phyloP scores from a whole-genome alignment of 2,113 vertebrate species.

The Plecotus auritus region DNA sequence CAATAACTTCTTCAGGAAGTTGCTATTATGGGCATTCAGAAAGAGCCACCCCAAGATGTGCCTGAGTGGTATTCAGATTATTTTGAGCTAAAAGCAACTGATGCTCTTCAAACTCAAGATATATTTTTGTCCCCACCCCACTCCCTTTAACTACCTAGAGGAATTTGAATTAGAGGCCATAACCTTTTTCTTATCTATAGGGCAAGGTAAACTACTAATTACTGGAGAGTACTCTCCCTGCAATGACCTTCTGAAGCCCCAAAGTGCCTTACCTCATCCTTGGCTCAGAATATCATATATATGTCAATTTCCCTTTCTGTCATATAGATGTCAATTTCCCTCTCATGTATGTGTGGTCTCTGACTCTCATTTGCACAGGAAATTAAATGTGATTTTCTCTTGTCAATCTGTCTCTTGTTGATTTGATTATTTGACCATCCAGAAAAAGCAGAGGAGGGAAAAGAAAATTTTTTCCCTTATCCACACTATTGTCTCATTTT shows the following conservation, averaged over 20 bases:
- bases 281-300: background rate
- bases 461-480: background rate
- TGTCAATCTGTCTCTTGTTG: background rate
- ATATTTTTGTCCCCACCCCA: background rate
- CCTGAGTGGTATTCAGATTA: background rate
- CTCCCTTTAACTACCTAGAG: background rate
- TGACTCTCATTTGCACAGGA: background rate
- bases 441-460: background rate
- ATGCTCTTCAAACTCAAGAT: background rate
- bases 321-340: no score
- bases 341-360: background rate
- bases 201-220: background rate
- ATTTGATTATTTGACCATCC: background rate
- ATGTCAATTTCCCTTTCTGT: background rate
- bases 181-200: background rate
- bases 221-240: background rate
- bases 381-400: background rate
- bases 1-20: background rate
- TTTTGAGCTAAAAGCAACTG: background rate
- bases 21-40: background rate
- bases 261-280: background rate
- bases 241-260: background rate
- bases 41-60: background rate
- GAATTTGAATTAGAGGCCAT: background rate
- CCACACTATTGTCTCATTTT: background rate